Evolutionary conservation across 2,888 invertebrate genomes (phyloP).

Genomic region (Drosophila meridiana): DNA sequence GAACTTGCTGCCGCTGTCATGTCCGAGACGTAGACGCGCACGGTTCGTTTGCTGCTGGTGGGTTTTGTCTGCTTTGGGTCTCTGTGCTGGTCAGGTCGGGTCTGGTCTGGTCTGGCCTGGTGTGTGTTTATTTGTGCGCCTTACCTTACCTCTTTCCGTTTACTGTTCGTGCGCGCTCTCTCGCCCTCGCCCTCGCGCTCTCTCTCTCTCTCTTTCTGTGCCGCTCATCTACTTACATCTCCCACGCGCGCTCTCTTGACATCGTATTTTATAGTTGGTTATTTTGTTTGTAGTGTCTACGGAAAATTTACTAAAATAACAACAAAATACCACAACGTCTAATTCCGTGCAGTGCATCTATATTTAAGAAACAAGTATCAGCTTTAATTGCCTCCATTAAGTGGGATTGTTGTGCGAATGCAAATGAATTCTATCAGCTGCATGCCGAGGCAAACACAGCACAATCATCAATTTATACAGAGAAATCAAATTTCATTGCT

Average conservation of each 20-base stretch:
- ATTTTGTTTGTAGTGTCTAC: slow-evolving; percentile 45
- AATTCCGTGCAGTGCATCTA: slow-evolving; percentile 30
- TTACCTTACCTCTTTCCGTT: slow-evolving; percentile 40
- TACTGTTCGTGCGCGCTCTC: slow-evolving; percentile 31
- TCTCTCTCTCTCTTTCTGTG: slow-evolving; percentile 24
- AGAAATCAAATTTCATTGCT: slow-evolving; percentile 43
- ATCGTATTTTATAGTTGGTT: slow-evolving; percentile 55
- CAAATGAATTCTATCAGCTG: slow-evolving; percentile 25
- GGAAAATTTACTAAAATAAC: slow-evolving; percentile 51
- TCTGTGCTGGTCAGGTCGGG: slow-evolving; percentile 20
- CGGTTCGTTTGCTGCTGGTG: slow-evolving; percentile 49
- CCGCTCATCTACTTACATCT: slow-evolving; percentile 42
- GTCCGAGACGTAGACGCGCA: slow-evolving; percentile 70
- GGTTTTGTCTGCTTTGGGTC: slow-evolving; percentile 39
- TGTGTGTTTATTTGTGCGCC: slow-evolving; percentile 32
- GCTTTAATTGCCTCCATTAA: slow-evolving; percentile 19
- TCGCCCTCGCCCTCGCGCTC: slow-evolving; percentile 11
- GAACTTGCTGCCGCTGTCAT: slow-evolving; percentile 66
- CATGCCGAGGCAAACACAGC: slow-evolving; percentile 1
- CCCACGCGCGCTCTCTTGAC: slow-evolving; percentile 71
- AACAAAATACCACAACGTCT: slow-evolving; percentile 16
- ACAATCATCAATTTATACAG: slow-evolving; percentile 49
- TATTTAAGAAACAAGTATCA: background rate
- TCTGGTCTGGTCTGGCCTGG: background rate
- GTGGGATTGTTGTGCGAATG: slow-evolving; percentile 18